Evolutionary conservation across 2,888 invertebrate species (phyloP), one percentile per base, ranked within the genome.

Genomic region (Neocrepidodera transversa): DNA sequence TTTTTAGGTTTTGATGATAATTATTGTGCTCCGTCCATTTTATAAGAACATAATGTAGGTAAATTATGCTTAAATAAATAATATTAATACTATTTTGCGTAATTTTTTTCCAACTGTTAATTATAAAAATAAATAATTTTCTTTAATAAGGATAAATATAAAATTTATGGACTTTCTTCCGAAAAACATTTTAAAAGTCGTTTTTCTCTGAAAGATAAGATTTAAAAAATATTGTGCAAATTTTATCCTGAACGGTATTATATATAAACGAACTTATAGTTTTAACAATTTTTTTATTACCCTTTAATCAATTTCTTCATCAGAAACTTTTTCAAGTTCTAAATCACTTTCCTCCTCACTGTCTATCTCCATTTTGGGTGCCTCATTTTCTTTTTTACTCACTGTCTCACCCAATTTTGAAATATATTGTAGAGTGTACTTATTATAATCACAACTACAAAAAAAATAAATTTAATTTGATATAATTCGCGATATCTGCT

Each of bases 371-470:
- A 61, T 68, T 58, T 62, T 61, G 32, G 60, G 61, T n/a, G 60
- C 62, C 13, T 62, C 58, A 16, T 60, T 50, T 42, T 57, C 57
- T 42, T 72, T 69, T 61, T 74, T 74, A 78, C 7, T 85, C 0
- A 86, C 82, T 2, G 83, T 81, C 63, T 84, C 74, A 2, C 76
- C 77, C 56, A 78, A 62, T 13, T 66, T 68, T 36, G 69, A 62
- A 10, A 94, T 82, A 66, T 89, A 91, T 40, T 85, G 84, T 64
- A 93, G 83, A 0, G 91, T 92, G 75, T 92, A 95, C 73, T 92
- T 92, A 79, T 95, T 95, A 78, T 90, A 92, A 75, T 95, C 93
- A 76, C 93, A 94, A 70, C 94, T 95, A 80, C 16, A 85, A 85
- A 45, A 50, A 43, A 55, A 48, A 28, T 23, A 55, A 43, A 23